Evolutionary conservation across 2,888 invertebrate genomes (phyloP).

Genomic region (Diogma glabrata): DNA sequence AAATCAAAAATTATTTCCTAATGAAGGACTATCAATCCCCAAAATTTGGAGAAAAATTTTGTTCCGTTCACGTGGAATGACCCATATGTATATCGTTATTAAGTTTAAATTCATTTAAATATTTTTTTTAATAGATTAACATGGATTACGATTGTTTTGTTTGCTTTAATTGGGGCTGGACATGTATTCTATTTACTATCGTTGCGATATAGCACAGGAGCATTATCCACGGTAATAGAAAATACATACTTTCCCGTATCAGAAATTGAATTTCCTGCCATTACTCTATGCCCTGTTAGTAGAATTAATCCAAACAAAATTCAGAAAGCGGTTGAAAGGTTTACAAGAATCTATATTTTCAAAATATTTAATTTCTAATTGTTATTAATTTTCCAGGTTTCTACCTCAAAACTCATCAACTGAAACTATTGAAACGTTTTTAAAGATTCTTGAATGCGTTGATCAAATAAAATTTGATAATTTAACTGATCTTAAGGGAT

Average conservation of each 20-base stretch:
- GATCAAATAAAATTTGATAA: too few relatives aligned
- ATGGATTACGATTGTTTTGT: constrained; percentile 3
- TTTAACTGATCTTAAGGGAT: too few relatives aligned
- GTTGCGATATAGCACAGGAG: constrained; percentile 11
- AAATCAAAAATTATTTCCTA: constrained; percentile 1
- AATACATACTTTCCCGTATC: constrained; percentile 5
- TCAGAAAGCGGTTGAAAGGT: neutral
- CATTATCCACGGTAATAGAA: constrained; percentile 9
- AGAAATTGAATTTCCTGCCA: constrained; percentile 2
- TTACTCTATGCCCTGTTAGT: neutral
- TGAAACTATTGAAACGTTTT: too few relatives aligned
- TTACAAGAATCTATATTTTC: too few relatives aligned
- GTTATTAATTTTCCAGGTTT: too few relatives aligned
- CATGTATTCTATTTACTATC: constrained; percentile 8
- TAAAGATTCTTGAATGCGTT: too few relatives aligned
- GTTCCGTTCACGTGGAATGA: too few relatives aligned
- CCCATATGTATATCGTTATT: too few relatives aligned
- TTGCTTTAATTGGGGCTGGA: neutral
- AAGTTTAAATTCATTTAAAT: neutral
- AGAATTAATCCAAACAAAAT: neutral
- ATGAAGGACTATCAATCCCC: constrained; percentile 4
- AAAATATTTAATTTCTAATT: too few relatives aligned
- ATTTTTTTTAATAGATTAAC: constrained; percentile 2
- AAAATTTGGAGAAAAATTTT: too few relatives aligned
- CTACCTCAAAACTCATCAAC: too few relatives aligned